Percentiles rank a stretch among this genome's conserved stretches.
phyloP scores from a whole-genome alignment of 2,797 vertebrate genomes.

The Pipistrellus pipistrellus region DNA sequence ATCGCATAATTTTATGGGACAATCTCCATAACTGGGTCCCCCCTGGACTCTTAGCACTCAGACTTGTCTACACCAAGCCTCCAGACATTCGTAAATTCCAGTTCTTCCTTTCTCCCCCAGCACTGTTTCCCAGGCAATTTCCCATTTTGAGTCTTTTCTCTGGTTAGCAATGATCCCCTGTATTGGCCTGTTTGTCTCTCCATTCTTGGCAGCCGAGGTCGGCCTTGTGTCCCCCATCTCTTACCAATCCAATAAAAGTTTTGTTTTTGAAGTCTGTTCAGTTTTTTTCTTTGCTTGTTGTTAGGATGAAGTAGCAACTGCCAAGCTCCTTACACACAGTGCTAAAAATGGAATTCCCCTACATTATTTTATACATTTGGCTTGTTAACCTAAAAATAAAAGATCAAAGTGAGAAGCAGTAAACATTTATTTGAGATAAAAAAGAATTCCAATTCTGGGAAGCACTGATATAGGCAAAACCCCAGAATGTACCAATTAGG shows the following conservation, averaged over 20 bases:
- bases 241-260: not conserved
- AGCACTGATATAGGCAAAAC: not conserved
- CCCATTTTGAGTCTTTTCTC: not conserved
- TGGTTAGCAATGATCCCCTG: not conserved
- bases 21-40: too few species aligned
- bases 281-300: not conserved
- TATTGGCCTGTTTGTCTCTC: not conserved
- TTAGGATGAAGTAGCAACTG: not conserved
- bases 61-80: not conserved
- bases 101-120: not conserved
- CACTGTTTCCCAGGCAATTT: not conserved
- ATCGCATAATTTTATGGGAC: not conserved
- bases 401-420: not conserved
- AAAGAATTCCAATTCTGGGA: not conserved
- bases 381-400: not conserved
- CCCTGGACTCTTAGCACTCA: not conserved
- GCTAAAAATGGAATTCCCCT: not conserved
- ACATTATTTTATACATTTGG: not conserved
- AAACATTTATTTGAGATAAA: not conserved
- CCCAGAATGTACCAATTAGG: not conserved
- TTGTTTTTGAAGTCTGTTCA: not conserved
- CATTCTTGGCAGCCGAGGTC: not conserved
- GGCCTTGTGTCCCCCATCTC: not conserved
- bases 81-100: not conserved
- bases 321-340: not conserved